A percentile compares a stretch with the other conserved stretches of the same genome.
Evolutionary conservation across 2,888 invertebrate genomes (phyloP).

Genomic region (Melikaiella ostensackeni): DNA sequence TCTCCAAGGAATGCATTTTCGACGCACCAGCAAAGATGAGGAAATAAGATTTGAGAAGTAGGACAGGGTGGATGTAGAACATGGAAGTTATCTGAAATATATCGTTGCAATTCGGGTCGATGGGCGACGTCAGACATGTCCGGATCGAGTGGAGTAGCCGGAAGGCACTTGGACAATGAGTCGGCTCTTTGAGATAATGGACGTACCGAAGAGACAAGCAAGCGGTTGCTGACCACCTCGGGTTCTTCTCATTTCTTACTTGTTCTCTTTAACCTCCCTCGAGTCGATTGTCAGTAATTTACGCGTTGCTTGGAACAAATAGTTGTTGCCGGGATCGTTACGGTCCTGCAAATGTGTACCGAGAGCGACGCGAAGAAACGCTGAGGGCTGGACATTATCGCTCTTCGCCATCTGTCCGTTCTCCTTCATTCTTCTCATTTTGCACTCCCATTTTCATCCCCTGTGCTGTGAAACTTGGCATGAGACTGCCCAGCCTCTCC

Average conservation of each 20-base stretch:
- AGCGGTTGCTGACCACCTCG: constrained; percentile 9
- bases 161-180: constrained; percentile 7
- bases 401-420: background rate
- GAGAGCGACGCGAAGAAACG: background rate
- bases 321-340: constrained; percentile 55
- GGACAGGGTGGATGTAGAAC: background rate
- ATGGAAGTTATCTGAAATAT: background rate
- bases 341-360: constrained; percentile 25
- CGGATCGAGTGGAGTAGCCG: background rate
- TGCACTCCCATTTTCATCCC: background rate
- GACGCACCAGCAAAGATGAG: background rate
- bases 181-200: background rate
- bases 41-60: too few relatives aligned
- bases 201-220: background rate
- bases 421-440: background rate
- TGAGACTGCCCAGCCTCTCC: background rate
- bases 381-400: constrained; percentile 27
- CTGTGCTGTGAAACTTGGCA: background rate
- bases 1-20: background rate
- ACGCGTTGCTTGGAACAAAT: constrained; percentile 61
- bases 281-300: constrained; percentile 62
- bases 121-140: background rate
- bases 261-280: background rate
- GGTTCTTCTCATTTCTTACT: background rate
- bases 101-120: background rate